Percentiles rank a stretch among this genome's conserved stretches.
Conservation (phyloP, 37 sponge, comb jelly and placozoan species). For the Bolinopsis microptera region DNA sequence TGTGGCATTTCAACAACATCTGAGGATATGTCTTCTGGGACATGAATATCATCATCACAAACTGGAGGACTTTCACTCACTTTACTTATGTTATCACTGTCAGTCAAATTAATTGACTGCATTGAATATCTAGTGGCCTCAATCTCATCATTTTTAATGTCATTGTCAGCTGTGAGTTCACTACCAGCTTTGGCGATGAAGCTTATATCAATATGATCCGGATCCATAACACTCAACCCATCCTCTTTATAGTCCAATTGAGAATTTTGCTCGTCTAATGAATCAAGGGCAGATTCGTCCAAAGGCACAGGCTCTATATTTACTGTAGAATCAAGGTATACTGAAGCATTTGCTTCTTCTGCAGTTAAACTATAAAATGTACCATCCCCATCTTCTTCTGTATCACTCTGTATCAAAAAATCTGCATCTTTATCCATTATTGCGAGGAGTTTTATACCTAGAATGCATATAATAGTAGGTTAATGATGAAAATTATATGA, state of each 20-base stretch:
- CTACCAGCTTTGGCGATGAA: neutral
- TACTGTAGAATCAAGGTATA: neutral
- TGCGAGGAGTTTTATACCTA: no score
- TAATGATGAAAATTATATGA: no score
- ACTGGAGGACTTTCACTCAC: neutral
- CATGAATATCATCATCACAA: neutral
- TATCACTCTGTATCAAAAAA: no score
- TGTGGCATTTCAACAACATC: constrained; percentile 56
- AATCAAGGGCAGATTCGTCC: neutral
- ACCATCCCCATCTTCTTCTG: neutral
- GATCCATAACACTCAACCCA: neutral
- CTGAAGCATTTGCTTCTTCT: neutral
- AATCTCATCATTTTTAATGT: neutral
- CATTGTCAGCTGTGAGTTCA: neutral
- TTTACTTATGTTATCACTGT: neutral
- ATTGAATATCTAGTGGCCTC: neutral
- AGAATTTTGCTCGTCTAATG: no score
- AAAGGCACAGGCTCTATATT: neutral
- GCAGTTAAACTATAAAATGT: neutral
- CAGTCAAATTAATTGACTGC: constrained; percentile 8
- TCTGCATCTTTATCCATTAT: no score
- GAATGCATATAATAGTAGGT: no score
- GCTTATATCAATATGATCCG: constrained; percentile 42
- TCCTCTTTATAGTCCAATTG: neutral
- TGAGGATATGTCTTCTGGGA: neutral